Conservation (phyloP, 2,113 vertebrate genomes). For the Carlito syrichta region DNA sequence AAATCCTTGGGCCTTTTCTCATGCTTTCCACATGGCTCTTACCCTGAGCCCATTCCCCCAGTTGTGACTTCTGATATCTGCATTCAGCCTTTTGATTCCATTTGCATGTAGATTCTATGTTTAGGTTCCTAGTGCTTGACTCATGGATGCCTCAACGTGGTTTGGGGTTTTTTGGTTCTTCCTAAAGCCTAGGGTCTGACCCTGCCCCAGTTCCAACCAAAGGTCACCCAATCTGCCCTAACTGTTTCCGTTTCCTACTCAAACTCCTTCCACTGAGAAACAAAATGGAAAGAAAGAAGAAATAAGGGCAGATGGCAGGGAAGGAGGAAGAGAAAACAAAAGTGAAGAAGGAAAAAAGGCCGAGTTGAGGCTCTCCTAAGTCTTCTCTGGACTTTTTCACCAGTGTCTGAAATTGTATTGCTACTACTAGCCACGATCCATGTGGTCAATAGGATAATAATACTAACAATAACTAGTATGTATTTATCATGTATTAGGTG, state of each 20-base stretch:
- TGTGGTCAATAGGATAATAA: not conserved
- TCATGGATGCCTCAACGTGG: too few relatives aligned
- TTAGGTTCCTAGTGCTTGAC: not conserved
- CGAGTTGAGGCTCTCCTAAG: not conserved
- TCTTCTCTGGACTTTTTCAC: not conserved
- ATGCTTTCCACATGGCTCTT: not conserved
- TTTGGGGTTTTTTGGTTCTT: not conserved
- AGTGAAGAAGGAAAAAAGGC: not conserved
- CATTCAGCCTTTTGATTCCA: not conserved
- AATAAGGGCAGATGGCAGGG: not conserved
- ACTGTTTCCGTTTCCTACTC: not conserved
- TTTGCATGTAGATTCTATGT: not conserved
- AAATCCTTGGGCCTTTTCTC: not conserved
- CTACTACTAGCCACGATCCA: not conserved
- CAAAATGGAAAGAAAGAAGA: not conserved
- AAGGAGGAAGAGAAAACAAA: not conserved
- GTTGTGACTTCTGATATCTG: not conserved
- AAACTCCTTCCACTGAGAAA: not conserved
- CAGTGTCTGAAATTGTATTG: not conserved
- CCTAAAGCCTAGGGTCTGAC: not conserved
- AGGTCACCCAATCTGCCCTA: not conserved
- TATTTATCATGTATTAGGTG: not conserved
- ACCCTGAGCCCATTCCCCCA: not conserved
- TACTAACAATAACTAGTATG: not conserved
- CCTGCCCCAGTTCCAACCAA: not conserved